phyloP scores from a whole-genome alignment of 2,888 invertebrate species.

The Drosophila incognita region DNA sequence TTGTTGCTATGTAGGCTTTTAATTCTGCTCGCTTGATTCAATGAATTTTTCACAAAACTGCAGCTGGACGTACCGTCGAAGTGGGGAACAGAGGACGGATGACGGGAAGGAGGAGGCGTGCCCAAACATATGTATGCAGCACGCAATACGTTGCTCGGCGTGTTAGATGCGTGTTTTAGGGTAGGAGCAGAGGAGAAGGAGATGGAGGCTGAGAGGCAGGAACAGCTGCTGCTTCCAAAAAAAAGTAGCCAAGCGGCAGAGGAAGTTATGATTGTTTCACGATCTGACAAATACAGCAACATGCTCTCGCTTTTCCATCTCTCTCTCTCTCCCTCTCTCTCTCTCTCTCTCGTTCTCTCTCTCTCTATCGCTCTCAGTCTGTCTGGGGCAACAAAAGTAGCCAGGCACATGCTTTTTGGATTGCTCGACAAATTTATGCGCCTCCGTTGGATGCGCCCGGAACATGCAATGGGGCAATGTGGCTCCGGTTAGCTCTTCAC shows the following conservation, averaged over 20 bases:
- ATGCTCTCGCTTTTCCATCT: slow-evolving; percentile 37
- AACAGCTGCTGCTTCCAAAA: slow-evolving; percentile 20
- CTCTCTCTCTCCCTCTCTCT: neutral
- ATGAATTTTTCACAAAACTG: slow-evolving; percentile 73
- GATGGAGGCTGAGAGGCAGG: neutral
- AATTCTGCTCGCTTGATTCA: slow-evolving; percentile 63
- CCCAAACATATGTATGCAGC: slow-evolving; percentile 77
- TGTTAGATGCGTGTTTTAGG: slow-evolving; percentile 56
- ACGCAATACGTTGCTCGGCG: slow-evolving; percentile 65
- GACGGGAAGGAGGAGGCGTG: slow-evolving; percentile 23
- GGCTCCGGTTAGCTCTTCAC: slow-evolving; percentile 44
- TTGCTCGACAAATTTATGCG: slow-evolving; percentile 65
- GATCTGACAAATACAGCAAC: slow-evolving; percentile 79
- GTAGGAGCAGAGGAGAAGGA: neutral
- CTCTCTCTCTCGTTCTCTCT: neutral
- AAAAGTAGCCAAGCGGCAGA: slow-evolving; percentile 46
- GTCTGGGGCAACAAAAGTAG: slow-evolving; percentile 49
- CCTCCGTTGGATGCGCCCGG: slow-evolving; percentile 43
- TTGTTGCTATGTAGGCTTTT: slow-evolving; percentile 32
- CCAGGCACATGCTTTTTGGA: slow-evolving; percentile 62
- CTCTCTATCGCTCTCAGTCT: neutral
- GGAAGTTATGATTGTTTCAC: slow-evolving; percentile 80
- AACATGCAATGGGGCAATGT: slow-evolving; percentile 41
- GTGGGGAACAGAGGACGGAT: neutral
- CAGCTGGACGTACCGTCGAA: slow-evolving; percentile 27